Evolutionary conservation across 2,113 vertebrate species (phyloP).

Genomic region (Guaruba guarouba): DNA sequence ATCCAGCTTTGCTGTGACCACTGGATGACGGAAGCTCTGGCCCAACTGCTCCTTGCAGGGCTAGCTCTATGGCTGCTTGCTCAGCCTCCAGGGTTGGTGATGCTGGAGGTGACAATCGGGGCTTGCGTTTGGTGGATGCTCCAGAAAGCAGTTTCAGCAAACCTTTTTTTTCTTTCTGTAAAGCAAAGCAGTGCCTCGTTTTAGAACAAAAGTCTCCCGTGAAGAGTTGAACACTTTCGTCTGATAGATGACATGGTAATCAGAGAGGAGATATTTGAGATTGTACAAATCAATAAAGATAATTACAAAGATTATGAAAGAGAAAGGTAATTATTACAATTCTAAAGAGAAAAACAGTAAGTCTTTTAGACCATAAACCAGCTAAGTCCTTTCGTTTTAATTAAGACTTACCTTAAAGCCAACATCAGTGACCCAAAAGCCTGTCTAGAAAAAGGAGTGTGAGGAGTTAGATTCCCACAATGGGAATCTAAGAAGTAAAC

Average conservation of each 20-base stretch:
- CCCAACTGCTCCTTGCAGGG: constrained; percentile 85
- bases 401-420: background rate
- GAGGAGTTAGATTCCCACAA: background rate
- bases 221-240: background rate
- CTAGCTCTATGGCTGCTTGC: constrained; percentile 74
- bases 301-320: background rate
- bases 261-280: background rate
- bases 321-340: background rate
- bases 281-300: background rate
- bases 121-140: constrained; percentile 91
- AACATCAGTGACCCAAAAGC: background rate
- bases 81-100: constrained; percentile 91
- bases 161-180: constrained; percentile 95
- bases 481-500: background rate
- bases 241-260: background rate
- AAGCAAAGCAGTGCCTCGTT: background rate
- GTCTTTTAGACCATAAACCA: background rate
- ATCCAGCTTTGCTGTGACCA: constrained; percentile 49
- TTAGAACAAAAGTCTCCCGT: background rate
- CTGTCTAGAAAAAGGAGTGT: background rate
- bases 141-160: constrained; percentile 91
- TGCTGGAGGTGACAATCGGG: constrained; percentile 88
- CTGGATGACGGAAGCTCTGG: constrained; percentile 72
- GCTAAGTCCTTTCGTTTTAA: background rate
- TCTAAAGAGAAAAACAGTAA: background rate